A percentile compares a stretch with the other conserved stretches of the same genome.
These are phyloP conservation scores for Listronotus bonariensis DNA, from an alignment of 1,140 invertebrate species.

Conservation along the genomic window DNA sequence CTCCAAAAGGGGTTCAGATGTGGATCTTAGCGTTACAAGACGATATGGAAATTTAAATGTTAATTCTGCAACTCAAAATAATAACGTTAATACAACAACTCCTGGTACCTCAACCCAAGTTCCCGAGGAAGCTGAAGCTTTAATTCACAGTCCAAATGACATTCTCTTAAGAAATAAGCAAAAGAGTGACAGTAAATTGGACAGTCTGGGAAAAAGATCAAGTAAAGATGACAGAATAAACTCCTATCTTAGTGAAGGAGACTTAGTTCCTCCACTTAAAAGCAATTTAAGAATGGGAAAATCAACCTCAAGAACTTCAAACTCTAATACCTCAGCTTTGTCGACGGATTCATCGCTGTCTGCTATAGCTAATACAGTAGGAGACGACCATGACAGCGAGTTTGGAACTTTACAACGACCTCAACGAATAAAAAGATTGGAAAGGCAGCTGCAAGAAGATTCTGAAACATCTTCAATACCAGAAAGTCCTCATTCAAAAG, in stretches of 20 bases:
- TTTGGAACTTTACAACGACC: conserved; percentile 20
- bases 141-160: conserved; percentile 4
- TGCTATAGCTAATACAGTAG: conserved; percentile 40
- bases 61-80: not conserved
- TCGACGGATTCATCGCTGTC: conserved; percentile 34
- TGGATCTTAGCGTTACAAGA: not conserved
- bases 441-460: conserved; percentile 2
- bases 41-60: not conserved
- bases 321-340: conserved; percentile 20
- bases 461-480: not conserved
- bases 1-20: conserved; percentile 14
- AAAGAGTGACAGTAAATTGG: conserved; percentile 27
- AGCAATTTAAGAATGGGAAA: conserved; percentile 10
- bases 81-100: conserved; percentile 4
- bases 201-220: conserved; percentile 14
- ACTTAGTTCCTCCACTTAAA: conserved; percentile 22
- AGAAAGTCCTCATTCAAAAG: not conserved
- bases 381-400: conserved; percentile 41
- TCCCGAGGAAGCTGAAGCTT: not conserved
- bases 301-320: conserved; percentile 22
- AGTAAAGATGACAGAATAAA: conserved; percentile 34
- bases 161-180: conserved; percentile 19
- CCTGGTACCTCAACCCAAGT: not conserved
- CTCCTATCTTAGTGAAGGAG: conserved; percentile 31
- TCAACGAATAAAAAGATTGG: not conserved